These are phyloP conservation scores for Pocillopora meandrina DNA, from an alignment of 92 coral and sea anemone species.

Conservation along the genomic window DNA sequence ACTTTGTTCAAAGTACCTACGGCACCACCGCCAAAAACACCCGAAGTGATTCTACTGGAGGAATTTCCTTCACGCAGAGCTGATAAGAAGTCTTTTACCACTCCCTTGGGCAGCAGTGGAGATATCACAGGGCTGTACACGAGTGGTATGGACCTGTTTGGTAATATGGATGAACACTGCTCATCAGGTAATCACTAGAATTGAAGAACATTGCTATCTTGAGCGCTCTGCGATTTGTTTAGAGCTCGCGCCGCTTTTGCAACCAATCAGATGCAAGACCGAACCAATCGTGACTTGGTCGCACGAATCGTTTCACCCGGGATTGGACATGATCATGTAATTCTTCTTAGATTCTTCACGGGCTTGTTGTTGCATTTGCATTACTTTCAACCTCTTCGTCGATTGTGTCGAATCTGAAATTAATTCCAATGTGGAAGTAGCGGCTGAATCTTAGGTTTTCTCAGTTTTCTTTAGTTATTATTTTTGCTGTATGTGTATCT, in stretches of 20 bases:
- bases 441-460: too few relatives aligned
- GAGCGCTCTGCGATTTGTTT: not conserved
- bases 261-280: too few relatives aligned
- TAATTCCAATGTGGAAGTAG: too few relatives aligned
- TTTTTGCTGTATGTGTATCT: not conserved
- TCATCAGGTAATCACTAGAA: constrained; percentile 34
- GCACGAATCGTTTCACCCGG: too few relatives aligned
- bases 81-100: constrained; percentile 18
- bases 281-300: too few relatives aligned
- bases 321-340: too few relatives aligned
- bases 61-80: constrained; percentile 2
- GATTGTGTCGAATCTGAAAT: too few relatives aligned
- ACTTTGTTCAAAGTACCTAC: constrained; percentile 39
- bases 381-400: too few relatives aligned
- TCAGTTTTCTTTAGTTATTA: not conserved
- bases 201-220: not conserved
- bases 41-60: constrained; percentile 26
- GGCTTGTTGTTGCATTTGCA: too few relatives aligned
- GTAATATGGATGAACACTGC: constrained; percentile 47
- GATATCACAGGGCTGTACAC: constrained; percentile 32
- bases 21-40: constrained; percentile 27
- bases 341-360: too few relatives aligned
- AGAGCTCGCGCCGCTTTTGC: too few relatives aligned
- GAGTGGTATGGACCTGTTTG: constrained; percentile 77
- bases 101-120: constrained; percentile 25